These are phyloP conservation scores for Sinelater perroti DNA, from an alignment of 2,888 invertebrate genomes.

Conservation along the genomic window DNA sequence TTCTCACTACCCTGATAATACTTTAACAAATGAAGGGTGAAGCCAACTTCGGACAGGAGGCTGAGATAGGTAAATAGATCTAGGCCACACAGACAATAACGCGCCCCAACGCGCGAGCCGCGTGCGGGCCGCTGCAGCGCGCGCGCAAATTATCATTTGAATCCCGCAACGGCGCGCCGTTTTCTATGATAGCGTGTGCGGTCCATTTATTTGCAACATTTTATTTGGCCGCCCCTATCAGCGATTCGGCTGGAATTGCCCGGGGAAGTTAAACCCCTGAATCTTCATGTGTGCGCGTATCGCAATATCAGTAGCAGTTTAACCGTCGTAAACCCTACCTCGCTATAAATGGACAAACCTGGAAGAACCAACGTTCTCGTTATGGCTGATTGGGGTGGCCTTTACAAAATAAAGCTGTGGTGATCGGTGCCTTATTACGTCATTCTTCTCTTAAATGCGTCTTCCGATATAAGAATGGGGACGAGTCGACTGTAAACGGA, in stretches of 20 bases:
- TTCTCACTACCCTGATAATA: slow-evolving; percentile 3
- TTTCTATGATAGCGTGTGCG: slow-evolving; percentile 39
- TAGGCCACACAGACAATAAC: slow-evolving; percentile 2
- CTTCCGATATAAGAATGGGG: slow-evolving; percentile 26
- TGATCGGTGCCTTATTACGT: slow-evolving; percentile 37
- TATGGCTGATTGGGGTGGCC: slow-evolving; percentile 39
- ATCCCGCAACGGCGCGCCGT: slow-evolving; percentile 25
- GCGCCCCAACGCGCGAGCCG: slow-evolving; percentile 1
- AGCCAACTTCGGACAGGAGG: slow-evolving; percentile 9
- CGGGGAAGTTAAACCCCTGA: slow-evolving; percentile 37
- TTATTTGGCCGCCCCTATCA: slow-evolving; percentile 41
- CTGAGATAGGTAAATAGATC: slow-evolving; percentile 8
- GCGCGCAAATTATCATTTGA: slow-evolving; percentile 24
- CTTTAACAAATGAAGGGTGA: slow-evolving; percentile 13
- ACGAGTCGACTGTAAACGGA: slow-evolving; percentile 20
- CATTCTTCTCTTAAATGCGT: slow-evolving; percentile 31
- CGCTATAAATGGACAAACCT: slow-evolving; percentile 43
- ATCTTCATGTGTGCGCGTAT: slow-evolving; percentile 43
- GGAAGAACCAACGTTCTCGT: slow-evolving; percentile 40
- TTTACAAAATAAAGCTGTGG: slow-evolving; percentile 38
- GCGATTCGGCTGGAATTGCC: slow-evolving; percentile 39
- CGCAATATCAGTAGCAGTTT: slow-evolving; percentile 45
- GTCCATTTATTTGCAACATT: slow-evolving; percentile 40
- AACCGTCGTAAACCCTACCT: slow-evolving; percentile 46
- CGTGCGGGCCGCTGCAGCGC: not conserved